Evolutionary conservation across 2,113 vertebrate species (phyloP).

Genomic region (Neodontobutis hainanensis): DNA sequence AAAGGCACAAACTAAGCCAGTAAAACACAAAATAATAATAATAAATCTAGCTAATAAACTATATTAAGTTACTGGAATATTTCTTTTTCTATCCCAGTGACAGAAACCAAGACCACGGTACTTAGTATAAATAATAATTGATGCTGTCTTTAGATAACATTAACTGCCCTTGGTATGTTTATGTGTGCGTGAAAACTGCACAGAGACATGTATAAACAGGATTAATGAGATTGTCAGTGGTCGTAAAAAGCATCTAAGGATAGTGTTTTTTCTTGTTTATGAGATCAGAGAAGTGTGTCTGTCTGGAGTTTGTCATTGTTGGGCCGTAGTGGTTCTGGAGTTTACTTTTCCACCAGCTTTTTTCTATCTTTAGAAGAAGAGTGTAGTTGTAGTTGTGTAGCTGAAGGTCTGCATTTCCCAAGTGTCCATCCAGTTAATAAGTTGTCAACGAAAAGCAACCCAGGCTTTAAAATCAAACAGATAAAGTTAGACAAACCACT

Average conservation of each 20-base stretch:
- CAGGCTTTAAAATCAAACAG: neutral
- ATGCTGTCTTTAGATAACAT: neutral
- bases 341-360: conserved; percentile 1
- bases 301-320: neutral
- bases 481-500: too few species aligned
- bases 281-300: conserved; percentile 1
- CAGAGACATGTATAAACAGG: conserved; percentile 3
- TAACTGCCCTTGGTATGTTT: conserved; percentile 1
- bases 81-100: neutral
- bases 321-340: neutral
- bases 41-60: too few species aligned
- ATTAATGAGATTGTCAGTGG: conserved; percentile 7
- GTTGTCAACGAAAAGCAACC: neutral
- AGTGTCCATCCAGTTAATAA: conserved; percentile 1
- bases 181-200: neutral
- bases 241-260: conserved; percentile 2
- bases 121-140: neutral
- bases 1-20: too few species aligned
- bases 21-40: too few species aligned
- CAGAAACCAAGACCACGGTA: neutral
- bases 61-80: too few species aligned
- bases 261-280: conserved; percentile 1
- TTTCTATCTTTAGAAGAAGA: neutral
- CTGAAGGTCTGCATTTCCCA: neutral
- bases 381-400: neutral